Evolutionary conservation across 2,797 vertebrate genomes (phyloP).

Genomic region (Hippocampus kuda): DNA sequence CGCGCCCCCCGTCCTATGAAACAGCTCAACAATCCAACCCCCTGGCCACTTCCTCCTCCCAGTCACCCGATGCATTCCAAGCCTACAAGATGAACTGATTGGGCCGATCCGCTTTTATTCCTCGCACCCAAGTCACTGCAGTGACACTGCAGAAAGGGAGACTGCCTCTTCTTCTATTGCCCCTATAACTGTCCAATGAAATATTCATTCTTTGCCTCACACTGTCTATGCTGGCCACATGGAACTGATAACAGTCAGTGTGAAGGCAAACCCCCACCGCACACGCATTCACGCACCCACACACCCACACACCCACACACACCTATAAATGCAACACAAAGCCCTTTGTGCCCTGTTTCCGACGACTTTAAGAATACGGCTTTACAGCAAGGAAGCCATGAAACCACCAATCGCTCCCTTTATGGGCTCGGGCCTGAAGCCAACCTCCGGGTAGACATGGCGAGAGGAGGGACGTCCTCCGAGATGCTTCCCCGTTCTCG

Average conservation of each 20-base stretch:
- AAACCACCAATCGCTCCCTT: constrained; percentile 26
- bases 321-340: constrained; percentile 9
- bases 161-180: constrained; percentile 44
- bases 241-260: constrained; percentile 50
- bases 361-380: constrained; percentile 26
- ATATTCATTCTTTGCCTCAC: constrained; percentile 64
- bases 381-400: constrained; percentile 33
- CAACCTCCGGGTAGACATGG: constrained; percentile 35
- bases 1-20: too few relatives aligned
- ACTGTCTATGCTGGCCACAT: constrained; percentile 47
- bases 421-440: constrained; percentile 39
- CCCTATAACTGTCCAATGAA: constrained; percentile 58
- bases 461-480: constrained; percentile 34
- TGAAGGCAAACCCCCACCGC: constrained; percentile 21
- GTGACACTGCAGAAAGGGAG: constrained; percentile 58
- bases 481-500: constrained; percentile 32
- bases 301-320: not conserved
- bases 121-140: constrained; percentile 48
- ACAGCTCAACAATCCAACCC: not conserved
- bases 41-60: constrained; percentile 28
- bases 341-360: constrained; percentile 27
- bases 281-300: constrained; percentile 6
- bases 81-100: constrained; percentile 53
- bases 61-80: constrained; percentile 45
- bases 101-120: constrained; percentile 39